phyloP scores from a whole-genome alignment of 1,140 invertebrate genomes.

The Penaeus chinensis region DNA sequence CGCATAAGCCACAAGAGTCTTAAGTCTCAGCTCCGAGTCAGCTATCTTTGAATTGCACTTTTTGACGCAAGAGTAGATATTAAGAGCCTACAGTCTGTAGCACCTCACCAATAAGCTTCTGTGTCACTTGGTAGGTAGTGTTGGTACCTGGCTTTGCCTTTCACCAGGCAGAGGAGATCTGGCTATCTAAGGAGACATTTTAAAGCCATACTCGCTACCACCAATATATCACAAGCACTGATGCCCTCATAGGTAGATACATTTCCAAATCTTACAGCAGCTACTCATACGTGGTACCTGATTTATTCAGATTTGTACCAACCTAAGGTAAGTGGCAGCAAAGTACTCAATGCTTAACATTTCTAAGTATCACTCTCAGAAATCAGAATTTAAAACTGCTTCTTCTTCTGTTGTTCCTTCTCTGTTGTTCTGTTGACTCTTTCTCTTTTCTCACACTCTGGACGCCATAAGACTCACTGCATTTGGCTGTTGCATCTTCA shows the following conservation, averaged over 20 bases:
- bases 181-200: conserved; percentile 50
- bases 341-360: conserved; percentile 37
- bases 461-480: conserved; percentile 55
- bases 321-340: conserved; percentile 17
- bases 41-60: conserved; percentile 62
- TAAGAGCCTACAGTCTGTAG: conserved; percentile 56
- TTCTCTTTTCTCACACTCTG: conserved; percentile 53
- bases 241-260: conserved; percentile 38
- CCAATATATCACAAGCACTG: conserved; percentile 60
- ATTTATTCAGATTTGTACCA: neutral
- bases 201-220: conserved; percentile 56
- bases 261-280: conserved; percentile 44
- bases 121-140: conserved; percentile 53
- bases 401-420: conserved; percentile 46
- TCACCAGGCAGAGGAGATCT: conserved; percentile 46
- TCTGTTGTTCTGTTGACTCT: conserved; percentile 26
- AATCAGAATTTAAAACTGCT: conserved; percentile 20
- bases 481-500: conserved; percentile 51
- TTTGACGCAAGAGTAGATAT: conserved; percentile 59
- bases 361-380: conserved; percentile 33
- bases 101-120: conserved; percentile 56
- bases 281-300: conserved; percentile 45
- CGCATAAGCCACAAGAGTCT: conserved; percentile 58
- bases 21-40: conserved; percentile 59
- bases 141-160: conserved; percentile 48